Percentiles rank a stretch among this genome's conserved stretches.
Conservation (phyloP, 2,113 vertebrate genomes). For the Ariopsis seemanni region DNA sequence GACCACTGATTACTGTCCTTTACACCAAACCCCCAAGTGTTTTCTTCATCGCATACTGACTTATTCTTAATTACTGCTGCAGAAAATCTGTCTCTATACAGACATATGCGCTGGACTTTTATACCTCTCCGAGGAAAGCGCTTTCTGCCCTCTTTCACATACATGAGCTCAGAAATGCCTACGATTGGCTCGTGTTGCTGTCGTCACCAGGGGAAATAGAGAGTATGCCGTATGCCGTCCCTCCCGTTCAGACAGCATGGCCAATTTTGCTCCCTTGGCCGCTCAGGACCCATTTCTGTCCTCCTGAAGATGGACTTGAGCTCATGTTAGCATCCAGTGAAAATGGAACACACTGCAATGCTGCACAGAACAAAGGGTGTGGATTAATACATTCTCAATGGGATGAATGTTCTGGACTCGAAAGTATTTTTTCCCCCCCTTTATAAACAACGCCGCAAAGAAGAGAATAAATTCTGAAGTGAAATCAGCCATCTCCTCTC, state of each 20-base stretch:
- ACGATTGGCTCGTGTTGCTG: background rate
- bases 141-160: background rate
- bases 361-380: background rate
- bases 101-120: too few species aligned
- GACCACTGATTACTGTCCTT: background rate
- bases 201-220: background rate
- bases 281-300: background rate
- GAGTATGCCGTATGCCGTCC: too few species aligned
- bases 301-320: background rate
- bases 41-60: background rate
- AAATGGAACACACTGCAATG: background rate
- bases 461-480: background rate
- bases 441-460: background rate
- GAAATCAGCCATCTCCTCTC: background rate
- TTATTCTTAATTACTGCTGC: too few species aligned
- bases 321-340: background rate
- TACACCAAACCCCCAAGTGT: background rate
- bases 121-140: background rate
- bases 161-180: background rate
- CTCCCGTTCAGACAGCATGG: background rate
- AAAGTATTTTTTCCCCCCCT: background rate
- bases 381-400: background rate
- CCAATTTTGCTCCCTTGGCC: background rate
- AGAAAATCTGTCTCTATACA: too few species aligned
- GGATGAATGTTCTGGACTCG: background rate